Percentiles rank a stretch among this genome's conserved stretches.
phyloP scores from a whole-genome alignment of 37 sponge, comb jelly and placozoan genomes.

The Agelas oroides region DNA sequence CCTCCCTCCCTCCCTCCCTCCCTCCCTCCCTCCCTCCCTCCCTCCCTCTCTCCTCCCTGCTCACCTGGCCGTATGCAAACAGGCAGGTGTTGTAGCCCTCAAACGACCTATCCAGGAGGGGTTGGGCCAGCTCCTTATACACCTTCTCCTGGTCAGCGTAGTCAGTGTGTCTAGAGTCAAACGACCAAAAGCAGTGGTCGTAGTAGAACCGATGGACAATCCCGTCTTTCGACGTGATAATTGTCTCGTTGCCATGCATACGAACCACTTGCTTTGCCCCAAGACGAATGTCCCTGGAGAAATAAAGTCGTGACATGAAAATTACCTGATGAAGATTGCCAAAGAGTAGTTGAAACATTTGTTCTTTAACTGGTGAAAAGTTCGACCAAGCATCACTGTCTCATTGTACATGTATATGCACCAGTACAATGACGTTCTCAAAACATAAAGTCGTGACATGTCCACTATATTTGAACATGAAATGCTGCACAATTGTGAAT shows the following conservation, averaged over 20 bases:
- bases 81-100: slow-evolving; percentile 93
- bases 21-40: background rate
- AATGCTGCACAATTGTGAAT: too few species aligned
- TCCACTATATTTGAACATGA: too few species aligned
- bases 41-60: background rate
- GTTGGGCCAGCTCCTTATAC: slow-evolving; percentile 74
- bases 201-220: slow-evolving; percentile 64
- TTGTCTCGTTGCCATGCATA: slow-evolving; percentile 54
- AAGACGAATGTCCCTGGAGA: slow-evolving; percentile 43
- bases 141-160: slow-evolving; percentile 66
- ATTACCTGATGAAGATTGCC: too few species aligned
- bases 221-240: slow-evolving; percentile 43
- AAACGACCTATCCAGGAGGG: slow-evolving; percentile 85
- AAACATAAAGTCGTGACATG: background rate
- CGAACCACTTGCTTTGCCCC: slow-evolving; percentile 49
- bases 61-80: slow-evolving; percentile 91
- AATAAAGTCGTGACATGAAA: background rate
- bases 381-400: too few species aligned
- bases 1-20: slow-evolving; percentile 6
- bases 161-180: background rate
- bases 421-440: background rate
- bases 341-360: too few species aligned
- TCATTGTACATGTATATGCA: slow-evolving; percentile 4
- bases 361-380: too few species aligned
- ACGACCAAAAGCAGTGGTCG: slow-evolving; percentile 92